Base-by-base conservation (phyloP, 2,888 invertebrate species). In the Mechanitis mazaeus region DNA sequence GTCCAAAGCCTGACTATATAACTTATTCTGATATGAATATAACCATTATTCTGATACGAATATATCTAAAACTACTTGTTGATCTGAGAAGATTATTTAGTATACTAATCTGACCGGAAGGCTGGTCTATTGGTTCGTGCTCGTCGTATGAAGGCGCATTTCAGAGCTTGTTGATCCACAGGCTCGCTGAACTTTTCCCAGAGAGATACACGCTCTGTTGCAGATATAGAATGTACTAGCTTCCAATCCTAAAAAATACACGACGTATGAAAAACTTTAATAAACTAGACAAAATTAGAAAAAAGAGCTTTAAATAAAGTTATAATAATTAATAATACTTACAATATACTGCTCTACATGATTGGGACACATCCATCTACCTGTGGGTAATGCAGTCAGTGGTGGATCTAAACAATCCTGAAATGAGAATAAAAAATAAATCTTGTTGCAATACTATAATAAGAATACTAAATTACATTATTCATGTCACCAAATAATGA, bases 331-430 rank as follows among this genome's bases (percentile, higher is more conserved):
- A 11, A 59, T 28, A 50, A 20, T 53, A 90, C 92, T 92, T 83
- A 94, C 95, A 75, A 98, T 92, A 69, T 94, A 94, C 73, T 97
- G 96, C 83, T 99, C 97, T 0, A 96, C 95, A 81, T 99, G 99
- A 82, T 97, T 96, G 0, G 98, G 98, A 80, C 99, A 99, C 97
- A 98, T 98, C 98, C 98, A 99, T 38, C 95, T 92, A 0, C 96
- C 96, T 2, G 94, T 93, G 0, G 98, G 98, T 66, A 96, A 90
- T 0, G 95, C 94, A 0, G 97, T 95, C 60, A 99, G 86, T 0
- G 98, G 98, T 0, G 98, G 98, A 80, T 97, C 95, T 66, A 98
- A 83, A 77, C 99, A 99, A 82, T 99, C 98, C 89, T 91, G 75
- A 83, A 81, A 68, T 42, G 3, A 42, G 1, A 60, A 59, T 45